Evolutionary conservation across 2,113 vertebrate genomes (phyloP).

Genomic region (Bos javanicus): DNA sequence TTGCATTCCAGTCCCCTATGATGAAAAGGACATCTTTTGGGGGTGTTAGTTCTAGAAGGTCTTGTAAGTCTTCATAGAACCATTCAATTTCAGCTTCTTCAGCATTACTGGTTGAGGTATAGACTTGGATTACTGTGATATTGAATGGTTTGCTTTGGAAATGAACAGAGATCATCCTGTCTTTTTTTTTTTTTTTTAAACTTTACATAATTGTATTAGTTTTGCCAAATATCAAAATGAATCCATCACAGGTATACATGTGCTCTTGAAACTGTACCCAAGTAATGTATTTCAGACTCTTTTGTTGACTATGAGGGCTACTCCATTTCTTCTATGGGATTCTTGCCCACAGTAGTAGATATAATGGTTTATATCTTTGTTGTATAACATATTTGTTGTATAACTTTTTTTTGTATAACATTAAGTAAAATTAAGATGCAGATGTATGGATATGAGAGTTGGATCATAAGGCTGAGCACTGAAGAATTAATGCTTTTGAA

Average conservation of each 20-base stretch:
- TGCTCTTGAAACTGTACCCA: background rate
- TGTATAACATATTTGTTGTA: background rate
- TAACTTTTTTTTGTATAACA: background rate
- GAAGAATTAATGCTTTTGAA: background rate
- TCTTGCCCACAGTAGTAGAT: background rate
- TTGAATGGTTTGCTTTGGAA: background rate
- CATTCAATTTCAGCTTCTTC: background rate
- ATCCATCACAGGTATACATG: no score
- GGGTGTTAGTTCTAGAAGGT: background rate
- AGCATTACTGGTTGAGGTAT: background rate
- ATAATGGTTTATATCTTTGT: background rate
- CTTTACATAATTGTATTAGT: no score
- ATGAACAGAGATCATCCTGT: background rate
- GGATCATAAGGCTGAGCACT: background rate
- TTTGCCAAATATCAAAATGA: no score
- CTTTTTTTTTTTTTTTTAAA: background rate
- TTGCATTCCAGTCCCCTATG: background rate
- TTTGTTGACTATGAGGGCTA: background rate
- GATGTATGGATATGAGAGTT: background rate
- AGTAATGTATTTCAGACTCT: background rate
- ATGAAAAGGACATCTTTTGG: background rate
- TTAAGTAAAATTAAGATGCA: background rate
- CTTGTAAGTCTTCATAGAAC: background rate
- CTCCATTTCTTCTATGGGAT: background rate
- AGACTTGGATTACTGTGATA: background rate